Conservation (phyloP, 2,888 invertebrate genomes). For the Polymixis flavicincta region DNA sequence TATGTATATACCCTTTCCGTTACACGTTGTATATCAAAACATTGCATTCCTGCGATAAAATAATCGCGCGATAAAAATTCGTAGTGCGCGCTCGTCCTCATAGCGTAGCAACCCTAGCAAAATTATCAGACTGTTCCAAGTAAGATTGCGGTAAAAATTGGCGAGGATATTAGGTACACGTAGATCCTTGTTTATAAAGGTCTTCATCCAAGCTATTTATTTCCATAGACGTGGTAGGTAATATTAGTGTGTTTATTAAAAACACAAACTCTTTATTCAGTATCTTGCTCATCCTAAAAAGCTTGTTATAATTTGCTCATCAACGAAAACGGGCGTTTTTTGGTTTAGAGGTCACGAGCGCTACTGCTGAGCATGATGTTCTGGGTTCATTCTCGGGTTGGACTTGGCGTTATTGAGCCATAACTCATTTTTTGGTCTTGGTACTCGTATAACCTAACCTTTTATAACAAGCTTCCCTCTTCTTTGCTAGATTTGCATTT, state of each 20-base stretch:
- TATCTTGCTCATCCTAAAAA: slow-evolving; percentile 1
- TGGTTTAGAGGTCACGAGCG: too few species aligned
- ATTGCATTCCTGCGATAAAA: too few species aligned
- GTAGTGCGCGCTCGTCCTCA: too few species aligned
- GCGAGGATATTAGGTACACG: slow-evolving; percentile 17
- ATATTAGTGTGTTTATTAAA: slow-evolving; percentile 34
- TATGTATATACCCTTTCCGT: too few species aligned
- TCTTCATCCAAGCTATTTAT: slow-evolving; percentile 3
- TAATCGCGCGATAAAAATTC: too few species aligned
- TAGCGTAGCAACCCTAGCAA: background rate
- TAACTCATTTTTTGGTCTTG: accelerated
- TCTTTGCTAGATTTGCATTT: too few species aligned
- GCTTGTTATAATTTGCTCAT: background rate
- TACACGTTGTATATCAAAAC: too few species aligned
- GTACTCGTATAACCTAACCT: too few species aligned
- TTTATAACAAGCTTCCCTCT: too few species aligned
- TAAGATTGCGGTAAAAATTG: slow-evolving; percentile 30
- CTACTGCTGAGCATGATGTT: too few species aligned
- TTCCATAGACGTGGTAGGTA: background rate
- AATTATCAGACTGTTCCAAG: slow-evolving; percentile 6
- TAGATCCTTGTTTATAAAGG: slow-evolving; percentile 43
- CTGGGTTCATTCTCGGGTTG: too few species aligned
- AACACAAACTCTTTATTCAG: slow-evolving; percentile 9
- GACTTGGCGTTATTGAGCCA: background rate
- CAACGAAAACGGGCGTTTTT: background rate